These are phyloP conservation scores for Drosophila anomelani DNA, from an alignment of 2,888 invertebrate species.

Conservation along the genomic window DNA sequence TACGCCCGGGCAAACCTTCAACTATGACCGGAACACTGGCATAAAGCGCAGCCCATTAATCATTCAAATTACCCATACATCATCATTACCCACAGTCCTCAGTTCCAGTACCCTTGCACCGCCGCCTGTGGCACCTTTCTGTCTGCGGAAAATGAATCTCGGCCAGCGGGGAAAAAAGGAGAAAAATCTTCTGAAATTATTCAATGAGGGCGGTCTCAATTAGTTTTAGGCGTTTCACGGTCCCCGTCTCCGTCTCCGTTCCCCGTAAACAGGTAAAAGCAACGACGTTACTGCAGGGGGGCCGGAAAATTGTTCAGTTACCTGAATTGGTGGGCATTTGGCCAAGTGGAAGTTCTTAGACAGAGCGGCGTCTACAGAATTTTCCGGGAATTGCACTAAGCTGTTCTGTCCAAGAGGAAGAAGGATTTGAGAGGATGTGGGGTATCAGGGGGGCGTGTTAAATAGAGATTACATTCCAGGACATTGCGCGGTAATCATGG, in stretches of 20 bases:
- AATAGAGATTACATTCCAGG: conserved; percentile 29
- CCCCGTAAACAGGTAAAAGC: conserved; percentile 38
- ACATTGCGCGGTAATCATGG: neutral
- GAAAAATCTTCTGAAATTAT: conserved; percentile 66
- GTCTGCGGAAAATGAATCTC: conserved; percentile 60
- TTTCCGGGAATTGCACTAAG: conserved; percentile 72
- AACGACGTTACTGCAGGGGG: conserved; percentile 55
- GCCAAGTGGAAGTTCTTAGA: conserved; percentile 72
- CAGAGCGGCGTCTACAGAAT: conserved; percentile 48
- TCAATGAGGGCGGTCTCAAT: conserved; percentile 82
- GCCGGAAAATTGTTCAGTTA: conserved; percentile 49
- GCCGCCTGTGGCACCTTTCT: conserved; percentile 59
- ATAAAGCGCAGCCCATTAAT: conserved; percentile 74
- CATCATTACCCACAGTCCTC: conserved; percentile 69
- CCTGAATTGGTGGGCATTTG: conserved; percentile 56
- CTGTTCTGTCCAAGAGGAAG: conserved; percentile 20
- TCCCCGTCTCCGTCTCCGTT: conserved; percentile 29
- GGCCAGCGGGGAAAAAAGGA: conserved; percentile 44
- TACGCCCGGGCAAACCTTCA: conserved; percentile 35
- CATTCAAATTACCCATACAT: conserved; percentile 79
- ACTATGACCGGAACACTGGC: conserved; percentile 67
- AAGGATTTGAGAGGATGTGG: conserved; percentile 15
- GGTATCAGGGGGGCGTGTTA: conserved; percentile 17
- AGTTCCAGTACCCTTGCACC: conserved; percentile 6
- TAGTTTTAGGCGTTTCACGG: conserved; percentile 72